phyloP scores from a whole-genome alignment of 2,888 invertebrate species.

The Cataglyphis altisquamis region DNA sequence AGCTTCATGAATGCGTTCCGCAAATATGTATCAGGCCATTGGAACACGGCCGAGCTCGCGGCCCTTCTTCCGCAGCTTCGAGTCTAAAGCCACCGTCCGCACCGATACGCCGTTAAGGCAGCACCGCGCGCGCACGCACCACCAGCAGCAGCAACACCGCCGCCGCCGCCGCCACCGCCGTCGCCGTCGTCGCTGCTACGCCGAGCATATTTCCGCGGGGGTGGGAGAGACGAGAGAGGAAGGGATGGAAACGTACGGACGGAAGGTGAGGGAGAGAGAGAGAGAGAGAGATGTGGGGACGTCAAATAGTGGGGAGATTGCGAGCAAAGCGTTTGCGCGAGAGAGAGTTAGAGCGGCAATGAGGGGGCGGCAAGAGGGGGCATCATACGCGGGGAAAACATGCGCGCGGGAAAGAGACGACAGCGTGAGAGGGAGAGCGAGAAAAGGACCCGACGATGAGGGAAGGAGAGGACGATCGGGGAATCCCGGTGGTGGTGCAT shows the following conservation, averaged over 20 bases:
- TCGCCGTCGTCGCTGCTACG: conserved; percentile 57
- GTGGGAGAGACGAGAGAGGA: conserved; percentile 45
- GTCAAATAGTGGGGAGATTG: conserved; percentile 19
- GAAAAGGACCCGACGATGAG: conserved; percentile 23
- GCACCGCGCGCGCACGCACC: conserved; percentile 75
- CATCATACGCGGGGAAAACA: conserved; percentile 29
- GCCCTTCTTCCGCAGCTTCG: conserved; percentile 75
- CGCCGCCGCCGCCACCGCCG: conserved; percentile 62
- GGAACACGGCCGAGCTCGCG: conserved; percentile 73
- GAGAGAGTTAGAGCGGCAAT: conserved; percentile 35
- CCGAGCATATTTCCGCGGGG: conserved; percentile 66
- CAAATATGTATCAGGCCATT: conserved; percentile 76
- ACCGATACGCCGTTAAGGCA: conserved; percentile 71
- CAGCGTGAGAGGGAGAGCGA: conserved; percentile 21
- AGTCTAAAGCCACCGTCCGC: conserved; percentile 76
- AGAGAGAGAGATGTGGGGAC: neutral
- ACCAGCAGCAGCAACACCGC: conserved; percentile 67
- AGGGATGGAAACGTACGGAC: conserved; percentile 32
- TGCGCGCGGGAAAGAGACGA: conserved; percentile 47
- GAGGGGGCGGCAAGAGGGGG: neutral
- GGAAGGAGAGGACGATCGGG: neutral
- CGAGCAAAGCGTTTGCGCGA: conserved; percentile 51
- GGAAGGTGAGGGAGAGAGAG: neutral
- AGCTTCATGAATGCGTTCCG: conserved; percentile 83
- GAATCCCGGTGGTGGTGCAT: conserved; percentile 37